Conservation (phyloP, 2,113 vertebrate species). For the Ifrita kowaldi region DNA sequence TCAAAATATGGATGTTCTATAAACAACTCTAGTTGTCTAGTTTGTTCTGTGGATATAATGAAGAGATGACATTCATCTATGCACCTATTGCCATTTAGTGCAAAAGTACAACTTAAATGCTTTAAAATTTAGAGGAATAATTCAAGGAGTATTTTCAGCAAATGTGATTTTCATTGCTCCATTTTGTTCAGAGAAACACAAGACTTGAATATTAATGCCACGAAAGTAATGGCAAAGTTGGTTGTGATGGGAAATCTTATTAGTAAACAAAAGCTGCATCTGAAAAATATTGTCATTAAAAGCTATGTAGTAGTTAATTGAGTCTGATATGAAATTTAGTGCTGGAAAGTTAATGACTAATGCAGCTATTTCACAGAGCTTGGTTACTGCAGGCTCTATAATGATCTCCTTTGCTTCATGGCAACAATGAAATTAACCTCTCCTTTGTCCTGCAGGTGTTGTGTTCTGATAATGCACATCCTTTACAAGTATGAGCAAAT, state of each 20-base stretch:
- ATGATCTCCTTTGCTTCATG: constrained; percentile 75
- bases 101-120: constrained; percentile 46
- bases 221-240: constrained; percentile 63
- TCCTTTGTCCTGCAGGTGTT: constrained; percentile 83
- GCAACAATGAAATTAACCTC: constrained; percentile 81
- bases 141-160: constrained; percentile 61
- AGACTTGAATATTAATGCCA: constrained; percentile 68
- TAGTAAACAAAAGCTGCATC: constrained; percentile 77
- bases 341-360: constrained; percentile 80
- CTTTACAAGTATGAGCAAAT: constrained; percentile 74
- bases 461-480: constrained; percentile 78
- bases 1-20: constrained; percentile 9
- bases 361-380: constrained; percentile 78
- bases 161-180: constrained; percentile 65
- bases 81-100: constrained; percentile 44
- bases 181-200: constrained; percentile 68
- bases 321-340: constrained; percentile 81
- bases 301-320: constrained; percentile 80
- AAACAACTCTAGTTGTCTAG: background rate
- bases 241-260: constrained; percentile 70
- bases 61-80: background rate
- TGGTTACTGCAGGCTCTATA: constrained; percentile 74
- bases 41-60: background rate
- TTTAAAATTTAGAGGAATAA: constrained; percentile 57
- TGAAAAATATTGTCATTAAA: constrained; percentile 79